Percentiles rank a stretch among this genome's conserved stretches.
Conservation (phyloP, 2,888 invertebrate species). For the Pterostichus niger region DNA sequence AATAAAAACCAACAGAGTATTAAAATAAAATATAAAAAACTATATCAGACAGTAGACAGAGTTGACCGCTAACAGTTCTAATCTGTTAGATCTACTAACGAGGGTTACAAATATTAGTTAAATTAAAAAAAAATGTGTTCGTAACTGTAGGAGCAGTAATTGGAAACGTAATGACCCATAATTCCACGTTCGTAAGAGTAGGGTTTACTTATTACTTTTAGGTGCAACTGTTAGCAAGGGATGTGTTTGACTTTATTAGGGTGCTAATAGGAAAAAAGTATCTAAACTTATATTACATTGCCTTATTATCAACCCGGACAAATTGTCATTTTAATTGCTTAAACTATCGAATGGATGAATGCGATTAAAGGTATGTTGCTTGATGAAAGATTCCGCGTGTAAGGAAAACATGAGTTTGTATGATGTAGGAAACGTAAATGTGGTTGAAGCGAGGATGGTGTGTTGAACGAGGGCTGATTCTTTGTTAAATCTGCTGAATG, state of each 20-base stretch:
- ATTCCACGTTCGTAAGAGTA: constrained; percentile 6
- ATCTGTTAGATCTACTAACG: constrained; percentile 60
- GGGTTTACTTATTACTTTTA: constrained; percentile 18
- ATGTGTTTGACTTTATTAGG: constrained; percentile 3
- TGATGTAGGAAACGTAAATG: too few species aligned
- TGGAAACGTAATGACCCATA: constrained; percentile 57
- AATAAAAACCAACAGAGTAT: constrained; percentile 47
- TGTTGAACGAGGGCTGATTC: too few species aligned
- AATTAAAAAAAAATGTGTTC: constrained; percentile 53
- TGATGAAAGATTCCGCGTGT: too few species aligned
- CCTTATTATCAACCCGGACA: background rate
- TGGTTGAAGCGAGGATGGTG: too few species aligned
- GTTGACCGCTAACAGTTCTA: constrained; percentile 39
- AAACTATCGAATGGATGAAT: background rate
- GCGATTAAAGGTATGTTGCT: too few species aligned
- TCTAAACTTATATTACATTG: background rate
- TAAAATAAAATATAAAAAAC: constrained; percentile 47
- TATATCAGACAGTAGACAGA: background rate
- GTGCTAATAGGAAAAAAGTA: constrained; percentile 29
- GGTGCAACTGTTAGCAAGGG: background rate
- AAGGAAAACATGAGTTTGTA: too few species aligned
- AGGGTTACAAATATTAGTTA: constrained; percentile 51
- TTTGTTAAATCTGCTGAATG: too few species aligned
- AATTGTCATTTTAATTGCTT: background rate
- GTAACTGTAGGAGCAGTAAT: constrained; percentile 36